Evolutionary conservation across 2,888 invertebrate species (phyloP), one percentile per base, ranked within the genome.

Genomic region (Antheraea assamensis): DNA sequence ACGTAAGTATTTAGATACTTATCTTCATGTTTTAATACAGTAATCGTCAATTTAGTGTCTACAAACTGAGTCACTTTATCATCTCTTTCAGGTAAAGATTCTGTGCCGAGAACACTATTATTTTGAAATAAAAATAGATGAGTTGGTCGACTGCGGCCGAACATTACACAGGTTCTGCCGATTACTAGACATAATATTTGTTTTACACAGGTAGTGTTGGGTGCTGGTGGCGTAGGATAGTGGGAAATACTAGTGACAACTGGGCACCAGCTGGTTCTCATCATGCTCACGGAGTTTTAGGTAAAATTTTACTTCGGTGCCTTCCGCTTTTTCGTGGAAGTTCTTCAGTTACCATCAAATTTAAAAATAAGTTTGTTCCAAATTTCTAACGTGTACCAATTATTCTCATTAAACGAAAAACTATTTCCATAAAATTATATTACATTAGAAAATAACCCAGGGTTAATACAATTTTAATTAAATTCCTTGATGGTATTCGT

Each of bases 171-270:
- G 24, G 1, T 61, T 61, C 27, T 30, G 2, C 2, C 30, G 27
- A 30, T 10, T 30, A 30, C 4, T 15, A 4, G 27, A 30, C 15
- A 5, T 30, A 5, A 64, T 30, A 15, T 17, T 17, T 24, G 13
- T 21, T 10, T 31, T 64, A 70, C 76, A 17, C 81, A 94, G 94
- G 94, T 0, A 93, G 91, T 77, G 93, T 93, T 35, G 94, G 94
- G 0, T 94, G 94, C 80, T 95, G 94, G 94, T 94, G 93, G 92
- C 87, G 93, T 2, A 89, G 92, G 49, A 90, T 92, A 74, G 87
- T 92, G 19, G 93, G 93, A 68, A 93, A 93, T 83, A 78, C 88
- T 21, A 88, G 89, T 68, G 91, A 91, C 74, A 78, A 76, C 74
- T 92, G 94, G 94, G 90, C 92, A 13, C 92, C 93, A 0, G 91